Percentiles rank a stretch among this genome's conserved stretches.
Evolutionary conservation across 2,888 invertebrate genomes (phyloP).

Genomic region (Aspidapion aeneum): DNA sequence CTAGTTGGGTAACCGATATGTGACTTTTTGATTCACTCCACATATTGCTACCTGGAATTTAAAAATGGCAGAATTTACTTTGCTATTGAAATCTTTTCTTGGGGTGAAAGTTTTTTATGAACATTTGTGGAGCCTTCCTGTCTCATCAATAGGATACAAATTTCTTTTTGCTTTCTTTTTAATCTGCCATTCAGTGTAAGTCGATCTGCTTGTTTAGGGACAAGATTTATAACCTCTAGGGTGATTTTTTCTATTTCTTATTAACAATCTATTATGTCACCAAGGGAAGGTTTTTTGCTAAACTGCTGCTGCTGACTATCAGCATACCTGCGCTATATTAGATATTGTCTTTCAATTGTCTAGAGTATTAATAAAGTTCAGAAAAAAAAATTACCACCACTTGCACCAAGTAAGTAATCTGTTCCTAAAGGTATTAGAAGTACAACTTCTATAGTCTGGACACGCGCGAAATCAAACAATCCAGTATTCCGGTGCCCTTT

Average conservation of each 20-base stretch:
- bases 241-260: background rate
- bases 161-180: slow-evolving; percentile 14
- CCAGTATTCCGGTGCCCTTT: no score
- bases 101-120: no score
- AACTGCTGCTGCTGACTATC: no score
- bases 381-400: no score
- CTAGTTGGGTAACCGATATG: background rate
- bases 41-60: background rate
- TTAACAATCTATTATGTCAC: background rate
- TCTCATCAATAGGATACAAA: slow-evolving; percentile 21
- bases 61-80: background rate
- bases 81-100: background rate
- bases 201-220: background rate
- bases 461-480: no score
- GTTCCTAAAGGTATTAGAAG: no score
- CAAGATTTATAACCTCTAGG: background rate
- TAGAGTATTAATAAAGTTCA: no score
- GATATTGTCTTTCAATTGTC: no score
- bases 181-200: background rate
- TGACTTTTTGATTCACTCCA: background rate
- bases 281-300: background rate
- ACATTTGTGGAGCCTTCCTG: slow-evolving; percentile 4
- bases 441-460: no score
- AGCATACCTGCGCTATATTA: no score
- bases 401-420: no score